Conservation (phyloP, 2,113 vertebrate genomes). For the Herpetotheres cachinnans region DNA sequence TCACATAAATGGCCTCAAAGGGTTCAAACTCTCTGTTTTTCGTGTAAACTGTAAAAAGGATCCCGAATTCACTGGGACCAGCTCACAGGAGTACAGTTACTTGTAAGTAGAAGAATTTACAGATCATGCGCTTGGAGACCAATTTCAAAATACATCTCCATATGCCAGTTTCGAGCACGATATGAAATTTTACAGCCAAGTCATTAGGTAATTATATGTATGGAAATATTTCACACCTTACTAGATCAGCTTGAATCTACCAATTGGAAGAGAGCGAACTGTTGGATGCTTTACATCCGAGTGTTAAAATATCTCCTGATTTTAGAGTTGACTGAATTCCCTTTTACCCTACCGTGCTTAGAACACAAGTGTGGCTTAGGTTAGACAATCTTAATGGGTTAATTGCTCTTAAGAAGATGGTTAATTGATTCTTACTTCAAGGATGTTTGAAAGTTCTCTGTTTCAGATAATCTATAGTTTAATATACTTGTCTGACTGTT, state of each 20-base stretch:
- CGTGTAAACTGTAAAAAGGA: background rate
- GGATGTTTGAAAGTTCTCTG: background rate
- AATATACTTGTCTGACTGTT: background rate
- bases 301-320: background rate
- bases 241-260: background rate
- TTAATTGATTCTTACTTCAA: background rate
- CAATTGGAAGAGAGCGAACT: background rate
- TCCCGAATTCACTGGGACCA: background rate
- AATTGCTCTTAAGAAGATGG: background rate
- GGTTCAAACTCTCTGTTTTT: background rate
- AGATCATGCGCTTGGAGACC: background rate
- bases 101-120: background rate
- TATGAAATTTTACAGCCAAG: constrained; percentile 19
- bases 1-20: background rate
- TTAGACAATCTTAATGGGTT: background rate
- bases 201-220: constrained; percentile 22
- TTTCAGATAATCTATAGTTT: background rate
- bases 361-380: background rate
- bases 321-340: background rate
- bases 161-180: background rate
- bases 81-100: background rate
- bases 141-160: background rate
- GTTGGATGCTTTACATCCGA: background rate
- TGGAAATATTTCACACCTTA: background rate
- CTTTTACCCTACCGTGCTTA: background rate